Conservation (phyloP, 2,113 vertebrate species). For the Oryzias curvinotus region DNA sequence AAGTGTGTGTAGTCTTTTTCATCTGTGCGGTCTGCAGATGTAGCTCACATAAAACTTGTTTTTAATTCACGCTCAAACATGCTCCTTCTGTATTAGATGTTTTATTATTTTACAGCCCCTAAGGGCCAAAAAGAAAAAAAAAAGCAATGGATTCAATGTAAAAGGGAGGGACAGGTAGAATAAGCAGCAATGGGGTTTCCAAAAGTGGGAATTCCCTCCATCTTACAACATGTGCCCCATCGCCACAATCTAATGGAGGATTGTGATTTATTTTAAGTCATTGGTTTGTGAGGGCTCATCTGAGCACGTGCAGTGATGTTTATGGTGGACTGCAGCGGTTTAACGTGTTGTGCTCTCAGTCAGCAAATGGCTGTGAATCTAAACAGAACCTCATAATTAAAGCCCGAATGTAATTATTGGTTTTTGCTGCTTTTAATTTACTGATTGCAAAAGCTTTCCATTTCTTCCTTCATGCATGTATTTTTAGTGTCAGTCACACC, state of each 20-base stretch:
- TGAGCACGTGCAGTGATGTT: constrained; percentile 6
- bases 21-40: constrained; percentile 1
- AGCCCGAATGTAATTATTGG: constrained; percentile 50
- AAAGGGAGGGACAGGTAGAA: neutral
- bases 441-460: constrained; percentile 33
- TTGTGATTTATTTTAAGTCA: neutral
- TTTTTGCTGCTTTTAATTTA: constrained; percentile 41
- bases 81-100: neutral
- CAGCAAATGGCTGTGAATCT: constrained; percentile 18
- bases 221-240: constrained; percentile 24
- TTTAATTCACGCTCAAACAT: constrained; percentile 5
- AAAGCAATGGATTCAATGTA: constrained; percentile 6
- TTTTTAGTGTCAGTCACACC: constrained; percentile 33
- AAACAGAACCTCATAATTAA: constrained; percentile 42
- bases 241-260: constrained; percentile 6
- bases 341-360: constrained; percentile 25
- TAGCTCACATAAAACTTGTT: constrained; percentile 6
- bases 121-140: constrained; percentile 14
- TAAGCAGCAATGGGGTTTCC: constrained; percentile 18
- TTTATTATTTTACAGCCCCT: constrained; percentile 16
- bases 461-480: constrained; percentile 36
- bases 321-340: constrained; percentile 9
- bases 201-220: constrained; percentile 27
- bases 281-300: neutral
- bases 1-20: constrained; percentile 6